Base-by-base conservation (phyloP, 2,888 invertebrate genomes). In the Caenorhabditis angaria region DNA sequence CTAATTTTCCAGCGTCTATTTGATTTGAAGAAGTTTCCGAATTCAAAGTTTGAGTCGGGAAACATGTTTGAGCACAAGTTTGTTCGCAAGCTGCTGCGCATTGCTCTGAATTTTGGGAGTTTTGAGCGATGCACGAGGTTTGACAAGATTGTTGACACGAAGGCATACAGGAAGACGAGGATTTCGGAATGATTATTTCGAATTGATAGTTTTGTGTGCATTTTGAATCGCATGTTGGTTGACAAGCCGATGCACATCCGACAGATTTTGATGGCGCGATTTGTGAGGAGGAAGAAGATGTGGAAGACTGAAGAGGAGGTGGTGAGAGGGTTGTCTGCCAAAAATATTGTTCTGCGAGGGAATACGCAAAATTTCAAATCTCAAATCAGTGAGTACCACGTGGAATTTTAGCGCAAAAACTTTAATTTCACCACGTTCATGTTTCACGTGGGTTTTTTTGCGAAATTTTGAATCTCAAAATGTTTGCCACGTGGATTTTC, bases 151-250 rank as follows among this genome's bases (percentile, higher is more conserved):
- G 70, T 22, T 74, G 67, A 53, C 79, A 79, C 5, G 76, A 66
- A 32, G 73, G 71, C 74, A 78, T 74, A 59, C 78, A 78, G 29
- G 14, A 51, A 18, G 22, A 22, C 10, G 12, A 0, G 1, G 59
- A 59, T 56, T 66, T 69, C 53, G 79, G 77, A 55, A 80, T 66
- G 6, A 76, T 61, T 24, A 80, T 77, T 47, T 80, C 79, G 47
- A 80, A 80, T 56, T 80, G 79, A 60, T 77, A 80, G 61, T 80
- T 71, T 53, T 77, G 76, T 29, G 68, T 76, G 58, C 79, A 80
- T n/a, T 66, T 60, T 18, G 69, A 28, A 28, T 64, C 64, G 53
- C 78, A 78, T 1, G 66, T 47, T n/a, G 78, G 76, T 29, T 76
- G 78, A 65, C 78, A 78, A 25, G 72, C 73, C 22, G 72, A 65